Base-by-base conservation (phyloP, 2,888 invertebrate genomes). In the Andrena camellia region DNA sequence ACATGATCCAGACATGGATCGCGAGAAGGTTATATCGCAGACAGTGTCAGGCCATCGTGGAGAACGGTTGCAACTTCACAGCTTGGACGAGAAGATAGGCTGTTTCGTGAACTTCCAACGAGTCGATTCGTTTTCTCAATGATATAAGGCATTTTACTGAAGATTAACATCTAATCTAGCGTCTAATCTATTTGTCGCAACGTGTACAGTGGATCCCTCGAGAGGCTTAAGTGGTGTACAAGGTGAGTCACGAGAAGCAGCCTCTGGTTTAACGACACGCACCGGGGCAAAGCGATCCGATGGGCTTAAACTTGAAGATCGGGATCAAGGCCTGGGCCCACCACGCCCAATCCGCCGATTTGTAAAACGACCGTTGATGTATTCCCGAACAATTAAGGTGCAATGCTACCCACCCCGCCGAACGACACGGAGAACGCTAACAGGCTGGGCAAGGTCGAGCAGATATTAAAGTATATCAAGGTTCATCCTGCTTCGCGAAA, bases 381-480 rank as follows among this genome's bases (percentile, higher is more conserved):
- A 23, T 23, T 13, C 10, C 57, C 23, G 57, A 26, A 26, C 57
- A 57, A 57, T 57, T 23, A 57, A 57, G 23, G 57, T 57, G 10
- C 10, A 57, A 23, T 20, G 10, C 0, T 23, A 26, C 20, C 26
- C 26, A 26, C 23, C 20, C 57, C 23, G 42, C 26, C 57, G 23
- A 0, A 0, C 57, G 2, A 52, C 52, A 20, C 20, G 23, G 57
- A 57, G 57, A 57, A 57, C 23, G 23, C 23, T 26, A 23, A 57
- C 23, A 26, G 23, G 57, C 26, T 57, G 23, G 23, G 1, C 57
- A 57, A 57, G 23, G 57, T 57, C 57, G 23, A 23, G 23, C 23
- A 57, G 26, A 57, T 57, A 23, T 54, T 23, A 23, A 57, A 57
- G 57, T 23, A 57, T 57, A 57, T 57, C 57, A 57, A 62, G 57